Conservation (phyloP, 2,113 vertebrate genomes). For the Chloropsis hardwickii region DNA sequence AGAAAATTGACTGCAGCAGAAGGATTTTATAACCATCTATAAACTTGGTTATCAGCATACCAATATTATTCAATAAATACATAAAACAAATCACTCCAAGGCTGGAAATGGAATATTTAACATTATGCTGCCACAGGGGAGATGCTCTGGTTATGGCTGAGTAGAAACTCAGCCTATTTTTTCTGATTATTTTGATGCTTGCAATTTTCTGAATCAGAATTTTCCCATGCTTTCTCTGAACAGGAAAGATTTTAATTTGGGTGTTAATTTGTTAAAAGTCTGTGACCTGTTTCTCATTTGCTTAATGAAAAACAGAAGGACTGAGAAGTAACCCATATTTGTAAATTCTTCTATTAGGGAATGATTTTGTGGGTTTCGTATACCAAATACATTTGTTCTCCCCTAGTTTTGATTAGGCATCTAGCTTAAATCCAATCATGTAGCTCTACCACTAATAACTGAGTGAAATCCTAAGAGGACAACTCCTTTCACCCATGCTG, state of each 20-base stretch:
- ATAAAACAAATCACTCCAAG: neutral
- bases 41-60: neutral
- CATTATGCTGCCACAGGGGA: neutral
- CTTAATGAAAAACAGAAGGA: neutral
- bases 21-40: slow-evolving; percentile 17
- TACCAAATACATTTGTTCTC: neutral
- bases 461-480: neutral
- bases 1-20: slow-evolving; percentile 7
- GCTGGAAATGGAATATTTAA: neutral
- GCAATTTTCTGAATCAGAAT: neutral
- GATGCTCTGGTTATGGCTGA: neutral
- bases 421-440: neutral
- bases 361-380: neutral
- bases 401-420: neutral
- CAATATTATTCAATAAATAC: neutral
- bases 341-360: neutral
- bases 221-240: neutral
- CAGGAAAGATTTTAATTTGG: neutral
- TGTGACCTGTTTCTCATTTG: neutral
- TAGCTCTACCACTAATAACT: neutral
- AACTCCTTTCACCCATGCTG: neutral
- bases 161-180: neutral
- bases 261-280: neutral
- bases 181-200: neutral
- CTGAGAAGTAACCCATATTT: neutral